These are phyloP conservation scores for Halictus quadricinctus DNA, from an alignment of 2,888 invertebrate species.

Conservation along the genomic window DNA sequence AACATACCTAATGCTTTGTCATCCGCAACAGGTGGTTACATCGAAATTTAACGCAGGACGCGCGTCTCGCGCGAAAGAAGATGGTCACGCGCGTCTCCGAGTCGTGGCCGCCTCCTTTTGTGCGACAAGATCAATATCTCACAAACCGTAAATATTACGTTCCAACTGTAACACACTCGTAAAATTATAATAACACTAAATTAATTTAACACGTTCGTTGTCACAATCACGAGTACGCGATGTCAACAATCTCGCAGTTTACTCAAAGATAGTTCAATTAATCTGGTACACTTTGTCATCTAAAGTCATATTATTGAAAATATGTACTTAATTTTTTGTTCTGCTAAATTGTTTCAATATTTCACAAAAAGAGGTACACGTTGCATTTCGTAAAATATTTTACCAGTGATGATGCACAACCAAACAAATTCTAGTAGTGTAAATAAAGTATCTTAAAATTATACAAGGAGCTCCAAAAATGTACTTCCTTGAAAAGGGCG, in stretches of 20 bases:
- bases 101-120: not conserved
- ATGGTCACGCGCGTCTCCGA: constrained; percentile 17
- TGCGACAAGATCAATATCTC: not conserved
- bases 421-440: too few relatives aligned
- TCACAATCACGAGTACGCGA: not conserved
- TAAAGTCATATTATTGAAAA: not conserved
- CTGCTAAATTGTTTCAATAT: too few relatives aligned
- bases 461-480: too few relatives aligned
- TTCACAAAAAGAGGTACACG: too few relatives aligned
- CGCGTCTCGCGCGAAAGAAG: constrained; percentile 64
- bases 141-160: not conserved
- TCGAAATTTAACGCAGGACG: constrained; percentile 57
- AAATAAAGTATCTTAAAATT: too few relatives aligned
- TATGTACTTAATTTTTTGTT: not conserved
- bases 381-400: too few relatives aligned
- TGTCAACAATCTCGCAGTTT: not conserved
- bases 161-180: not conserved
- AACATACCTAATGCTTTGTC: constrained; percentile 70
- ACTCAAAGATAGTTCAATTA: not conserved
- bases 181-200: not conserved
- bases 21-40: constrained; percentile 71
- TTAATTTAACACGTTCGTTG: not conserved
- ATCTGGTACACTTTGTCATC: not conserved
- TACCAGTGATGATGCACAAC: too few relatives aligned
- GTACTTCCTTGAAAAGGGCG: too few relatives aligned